phyloP scores from a whole-genome alignment of 2,797 vertebrate species.

The Argya squamiceps region DNA sequence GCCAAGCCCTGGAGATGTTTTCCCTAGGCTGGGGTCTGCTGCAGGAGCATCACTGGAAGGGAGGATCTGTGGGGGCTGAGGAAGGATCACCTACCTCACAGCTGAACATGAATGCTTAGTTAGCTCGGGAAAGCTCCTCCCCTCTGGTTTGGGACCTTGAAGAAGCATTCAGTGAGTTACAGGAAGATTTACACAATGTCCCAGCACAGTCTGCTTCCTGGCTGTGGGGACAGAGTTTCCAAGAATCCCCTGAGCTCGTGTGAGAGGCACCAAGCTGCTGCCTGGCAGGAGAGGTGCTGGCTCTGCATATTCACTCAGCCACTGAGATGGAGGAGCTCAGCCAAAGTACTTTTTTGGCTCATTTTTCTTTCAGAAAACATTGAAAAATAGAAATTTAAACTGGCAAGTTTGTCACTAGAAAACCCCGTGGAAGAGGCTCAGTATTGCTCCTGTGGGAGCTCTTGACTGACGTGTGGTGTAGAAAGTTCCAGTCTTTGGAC shows the following conservation, averaged over 20 bases:
- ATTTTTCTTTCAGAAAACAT: not conserved
- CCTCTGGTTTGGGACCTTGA: not conserved
- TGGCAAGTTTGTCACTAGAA: not conserved
- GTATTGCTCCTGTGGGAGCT: not conserved
- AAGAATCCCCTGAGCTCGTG: not conserved
- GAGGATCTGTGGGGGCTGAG: not conserved
- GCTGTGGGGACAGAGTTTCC: not conserved
- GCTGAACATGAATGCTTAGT: not conserved
- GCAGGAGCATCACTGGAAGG: not conserved
- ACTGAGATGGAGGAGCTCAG: not conserved
- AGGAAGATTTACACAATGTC: constrained; percentile 25
- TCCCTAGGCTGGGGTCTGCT: not conserved
- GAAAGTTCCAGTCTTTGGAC: not conserved
- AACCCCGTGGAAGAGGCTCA: not conserved
- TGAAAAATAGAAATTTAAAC: not conserved
- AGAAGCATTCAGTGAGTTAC: not conserved
- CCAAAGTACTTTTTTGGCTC: not conserved
- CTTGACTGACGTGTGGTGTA: not conserved
- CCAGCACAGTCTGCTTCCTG: not conserved
- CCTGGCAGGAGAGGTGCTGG: not conserved
- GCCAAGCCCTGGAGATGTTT: not conserved
- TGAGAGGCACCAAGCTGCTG: not conserved
- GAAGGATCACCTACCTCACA: not conserved
- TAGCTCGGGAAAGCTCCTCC: not conserved
- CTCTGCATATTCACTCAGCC: not conserved